phyloP scores from a whole-genome alignment of 2,797 vertebrate genomes.

The Hapalemur alaotrensis region DNA sequence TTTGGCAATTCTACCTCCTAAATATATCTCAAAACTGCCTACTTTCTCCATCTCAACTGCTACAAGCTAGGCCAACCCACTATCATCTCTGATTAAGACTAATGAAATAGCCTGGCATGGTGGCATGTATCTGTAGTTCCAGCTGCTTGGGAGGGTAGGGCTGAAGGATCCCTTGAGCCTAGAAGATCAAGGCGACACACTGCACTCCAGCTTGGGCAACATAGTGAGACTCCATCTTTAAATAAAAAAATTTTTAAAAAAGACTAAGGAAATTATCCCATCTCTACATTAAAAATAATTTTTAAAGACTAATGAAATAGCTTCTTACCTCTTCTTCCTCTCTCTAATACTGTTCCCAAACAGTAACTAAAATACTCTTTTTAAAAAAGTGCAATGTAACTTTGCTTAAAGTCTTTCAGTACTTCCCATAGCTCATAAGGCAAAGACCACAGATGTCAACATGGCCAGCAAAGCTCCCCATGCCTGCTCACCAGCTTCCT shows the following conservation, averaged over 20 bases:
- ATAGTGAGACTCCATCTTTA: background rate
- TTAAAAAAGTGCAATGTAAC: background rate
- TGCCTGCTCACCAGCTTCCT: background rate
- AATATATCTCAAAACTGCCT: background rate
- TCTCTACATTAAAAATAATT: too few species aligned
- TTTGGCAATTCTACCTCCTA: background rate
- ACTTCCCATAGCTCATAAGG: background rate
- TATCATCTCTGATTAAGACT: background rate
- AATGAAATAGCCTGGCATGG: background rate
- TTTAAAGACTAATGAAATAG: background rate
- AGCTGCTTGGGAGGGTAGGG: background rate
- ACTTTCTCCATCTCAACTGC: background rate
- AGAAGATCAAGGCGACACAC: background rate
- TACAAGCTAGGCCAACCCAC: background rate
- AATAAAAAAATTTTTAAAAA: background rate
- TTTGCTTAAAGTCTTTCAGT: background rate
- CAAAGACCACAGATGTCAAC: background rate
- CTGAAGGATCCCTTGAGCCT: background rate
- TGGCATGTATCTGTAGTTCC: background rate
- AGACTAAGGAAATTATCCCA: background rate
- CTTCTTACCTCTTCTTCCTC: background rate
- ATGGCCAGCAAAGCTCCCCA: background rate
- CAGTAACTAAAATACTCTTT: background rate
- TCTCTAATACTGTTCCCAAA: background rate
- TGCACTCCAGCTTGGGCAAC: background rate